Base-by-base conservation (phyloP, 2,888 invertebrate species). In the Pyrrhia umbra region DNA sequence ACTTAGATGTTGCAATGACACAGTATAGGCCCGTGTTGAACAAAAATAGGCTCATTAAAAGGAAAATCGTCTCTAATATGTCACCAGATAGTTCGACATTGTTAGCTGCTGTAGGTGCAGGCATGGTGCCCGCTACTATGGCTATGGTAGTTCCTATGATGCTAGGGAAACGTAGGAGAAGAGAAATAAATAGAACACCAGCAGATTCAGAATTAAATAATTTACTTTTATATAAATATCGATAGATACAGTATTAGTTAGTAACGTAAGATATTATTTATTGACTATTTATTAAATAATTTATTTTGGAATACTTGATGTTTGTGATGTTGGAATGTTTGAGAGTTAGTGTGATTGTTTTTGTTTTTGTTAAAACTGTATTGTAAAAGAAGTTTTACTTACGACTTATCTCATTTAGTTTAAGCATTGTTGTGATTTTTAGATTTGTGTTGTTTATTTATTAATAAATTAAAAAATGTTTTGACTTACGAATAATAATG, bases 111-210 rank as follows among this genome's bases (percentile, higher is more conserved):
- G 96, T 97, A 0, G 97, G 97, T 0, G 97, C 97, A 15, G 97
- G 97, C 0, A 97, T 97, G 96, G 95, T 97, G 18, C 97, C 97
- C 6, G 97, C 97, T 0, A 97, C 97, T 0, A 97, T 97, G 96
- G 97, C 97, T 0, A 97, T 97, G 96, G 95, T 97, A 75, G 96
- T 97, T 37, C 97, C 97, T 0, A 96, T 97, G 95, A 96, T 97
- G 87, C 92, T 97, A 64, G 96, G 96, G 8, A 85, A 90, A 75
- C 88, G 92, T n/a, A 81, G 90, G 71, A 90, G 90, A 81, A 85
- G 93, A 72, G 90, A 89, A 39, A 68, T 88, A 37, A 79, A 59
- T 56, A 70, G 52, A 68, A 74, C 64, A 21, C 66, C 79, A 45
- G 74, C 80, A 66, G 68, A 84, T 57, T 60, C 81, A 46, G 74